Evolutionary conservation across 2,113 vertebrate species (phyloP).

Genomic region (Serinus canaria): DNA sequence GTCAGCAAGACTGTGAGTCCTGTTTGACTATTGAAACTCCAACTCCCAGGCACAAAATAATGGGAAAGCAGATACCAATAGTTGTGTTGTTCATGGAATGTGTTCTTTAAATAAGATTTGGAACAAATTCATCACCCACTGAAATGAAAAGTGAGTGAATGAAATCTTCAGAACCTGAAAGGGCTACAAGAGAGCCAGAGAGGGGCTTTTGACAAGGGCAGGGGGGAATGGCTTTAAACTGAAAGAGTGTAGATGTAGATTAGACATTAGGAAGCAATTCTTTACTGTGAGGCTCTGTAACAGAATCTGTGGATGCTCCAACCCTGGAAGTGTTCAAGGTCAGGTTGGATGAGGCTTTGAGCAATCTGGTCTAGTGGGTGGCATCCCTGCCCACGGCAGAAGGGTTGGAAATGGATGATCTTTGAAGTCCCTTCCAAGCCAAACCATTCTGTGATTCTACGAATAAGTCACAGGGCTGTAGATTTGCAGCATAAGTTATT

Average conservation of each 20-base stretch:
- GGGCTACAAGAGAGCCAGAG: background rate
- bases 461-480: background rate
- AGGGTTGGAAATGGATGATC: background rate
- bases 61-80: background rate
- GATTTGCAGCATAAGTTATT: background rate
- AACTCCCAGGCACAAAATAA: background rate
- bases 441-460: background rate
- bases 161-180: background rate
- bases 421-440: background rate
- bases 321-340: background rate
- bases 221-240: background rate
- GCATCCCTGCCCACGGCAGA: background rate
- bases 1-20: background rate
- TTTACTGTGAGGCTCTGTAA: background rate
- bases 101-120: background rate
- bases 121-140: background rate
- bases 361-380: background rate
- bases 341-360: background rate
- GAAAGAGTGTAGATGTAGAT: background rate
- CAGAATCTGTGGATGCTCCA: background rate
- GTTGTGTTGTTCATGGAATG: background rate
- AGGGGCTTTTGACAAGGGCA: background rate
- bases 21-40: background rate
- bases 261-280: background rate
- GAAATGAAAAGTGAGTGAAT: background rate